A percentile compares a stretch with the other conserved stretches of the same genome.
Conservation (phyloP, 2,113 vertebrate species). For the Tetrax tetrax region DNA sequence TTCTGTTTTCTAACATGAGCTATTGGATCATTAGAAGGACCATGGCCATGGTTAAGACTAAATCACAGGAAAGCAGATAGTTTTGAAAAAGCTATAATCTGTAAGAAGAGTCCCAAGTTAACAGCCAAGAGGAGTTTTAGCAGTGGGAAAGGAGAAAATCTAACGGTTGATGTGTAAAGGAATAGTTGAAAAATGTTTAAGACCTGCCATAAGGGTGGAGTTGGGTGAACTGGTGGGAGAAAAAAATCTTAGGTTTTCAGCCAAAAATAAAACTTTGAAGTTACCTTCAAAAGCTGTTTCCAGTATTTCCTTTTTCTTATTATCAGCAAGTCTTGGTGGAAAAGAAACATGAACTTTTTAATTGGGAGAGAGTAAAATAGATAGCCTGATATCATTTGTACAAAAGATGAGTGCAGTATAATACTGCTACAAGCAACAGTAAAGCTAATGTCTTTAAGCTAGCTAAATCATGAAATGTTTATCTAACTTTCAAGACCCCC, state of each 20-base stretch:
- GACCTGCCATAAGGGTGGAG: not conserved
- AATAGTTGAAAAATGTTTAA: constrained; percentile 21
- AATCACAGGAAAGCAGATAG: not conserved
- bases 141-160: not conserved
- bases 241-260: not conserved
- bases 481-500: constrained; percentile 14
- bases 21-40: not conserved
- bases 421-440: not conserved
- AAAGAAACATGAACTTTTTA: constrained; percentile 10
- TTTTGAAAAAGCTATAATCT: not conserved
- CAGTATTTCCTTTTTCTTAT: constrained; percentile 9
- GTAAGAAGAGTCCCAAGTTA: not conserved
- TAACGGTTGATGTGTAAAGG: not conserved
- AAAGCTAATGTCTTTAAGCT: not conserved
- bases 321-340: not conserved
- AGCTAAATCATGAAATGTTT: constrained; percentile 31
- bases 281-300: constrained; percentile 37
- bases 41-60: not conserved
- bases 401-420: not conserved
- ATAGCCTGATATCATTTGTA: not conserved
- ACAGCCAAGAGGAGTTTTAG: not conserved
- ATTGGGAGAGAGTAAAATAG: constrained; percentile 24
- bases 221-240: not conserved
- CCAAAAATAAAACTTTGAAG: constrained; percentile 12
- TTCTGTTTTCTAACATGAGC: not conserved